Evolutionary conservation across 2,888 invertebrate genomes (phyloP), one percentile per base, ranked within the genome.

Genomic region (Mythimna ferrago): DNA sequence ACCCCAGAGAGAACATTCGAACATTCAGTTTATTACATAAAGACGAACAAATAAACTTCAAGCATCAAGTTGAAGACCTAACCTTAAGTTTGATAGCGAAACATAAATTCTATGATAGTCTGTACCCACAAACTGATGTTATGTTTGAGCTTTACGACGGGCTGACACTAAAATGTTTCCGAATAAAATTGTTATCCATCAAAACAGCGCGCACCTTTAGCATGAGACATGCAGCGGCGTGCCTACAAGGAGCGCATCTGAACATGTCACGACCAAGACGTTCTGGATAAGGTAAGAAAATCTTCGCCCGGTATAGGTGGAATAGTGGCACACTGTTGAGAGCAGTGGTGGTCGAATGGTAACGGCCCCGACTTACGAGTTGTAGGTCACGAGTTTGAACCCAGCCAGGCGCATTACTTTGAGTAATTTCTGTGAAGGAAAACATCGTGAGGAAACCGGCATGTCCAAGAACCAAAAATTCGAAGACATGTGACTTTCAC

Each of bases 101-200:
- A 73, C 71, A 82, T 83, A 80, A 83, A 81, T 44, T 74, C 67
- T 63, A 81, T 73, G 71, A 78, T 73, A 73, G 73, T 67, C 70
- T 61, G 67, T 41, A 35, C 21, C 77, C 76, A 76, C 80, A 77
- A 74, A 82, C 81, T 80, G 81, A 80, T 75, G 81, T 80, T 65
- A 81, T 71, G 66, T 81, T 80, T 74, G 71, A 84, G 76, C 83
- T 91, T 93, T 93, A 93, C 90, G 93, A 89, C 89, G 89, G 90
- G 87, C 92, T 92, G 90, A 89, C 92, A 90, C 88, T 92, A 92
- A 93, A 93, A 92, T 90, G 91, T 90, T 89, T 84, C 89, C 90
- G 88, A 92, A 94, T 94, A 93, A 94, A 94, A 94, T 91, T 91
- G 92, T 91, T 93, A 91, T 93, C 93, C 92, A 91, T 94, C 93